phyloP scores from a whole-genome alignment of 2,888 invertebrate species.

The Apantesis nais region DNA sequence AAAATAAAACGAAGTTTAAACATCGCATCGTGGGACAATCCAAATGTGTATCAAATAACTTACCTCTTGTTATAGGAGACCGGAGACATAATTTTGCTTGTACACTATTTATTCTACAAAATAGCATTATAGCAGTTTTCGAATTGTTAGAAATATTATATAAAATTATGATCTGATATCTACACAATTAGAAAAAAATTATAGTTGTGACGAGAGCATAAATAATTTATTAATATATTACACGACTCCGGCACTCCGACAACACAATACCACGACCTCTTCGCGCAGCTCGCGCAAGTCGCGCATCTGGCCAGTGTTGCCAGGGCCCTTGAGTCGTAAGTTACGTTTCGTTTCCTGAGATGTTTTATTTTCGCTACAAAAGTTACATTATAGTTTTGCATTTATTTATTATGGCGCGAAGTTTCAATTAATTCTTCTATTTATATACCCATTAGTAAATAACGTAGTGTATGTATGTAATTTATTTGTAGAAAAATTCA shows the following conservation, averaged over 20 bases:
- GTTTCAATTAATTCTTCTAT: too few species aligned
- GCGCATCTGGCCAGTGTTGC: too few species aligned
- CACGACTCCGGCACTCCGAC: background rate
- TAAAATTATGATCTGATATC: slow-evolving; percentile 6
- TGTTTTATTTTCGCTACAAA: too few species aligned
- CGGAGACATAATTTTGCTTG: slow-evolving; percentile 20
- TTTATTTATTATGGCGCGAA: too few species aligned
- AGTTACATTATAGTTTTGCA: too few species aligned
- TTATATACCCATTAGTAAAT: too few species aligned
- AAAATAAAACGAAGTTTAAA: background rate
- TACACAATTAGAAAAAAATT: background rate
- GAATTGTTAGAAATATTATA: background rate
- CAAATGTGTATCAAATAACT: slow-evolving; percentile 16
- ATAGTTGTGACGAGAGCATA: background rate
- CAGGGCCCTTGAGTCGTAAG: too few species aligned
- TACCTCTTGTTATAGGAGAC: slow-evolving; percentile 31
- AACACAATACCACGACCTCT: slow-evolving; percentile 2
- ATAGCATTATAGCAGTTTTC: slow-evolving; percentile 26
- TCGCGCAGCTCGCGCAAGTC: slow-evolving; percentile 19
- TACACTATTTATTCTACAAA: slow-evolving; percentile 21
- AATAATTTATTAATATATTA: slow-evolving; percentile 1
- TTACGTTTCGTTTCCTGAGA: too few species aligned
- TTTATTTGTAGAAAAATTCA: too few species aligned
- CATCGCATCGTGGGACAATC: background rate
- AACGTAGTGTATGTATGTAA: too few species aligned